These are phyloP conservation scores for Bubo blakistoni DNA, from an alignment of 2,113 vertebrate genomes.

Conservation along the genomic window DNA sequence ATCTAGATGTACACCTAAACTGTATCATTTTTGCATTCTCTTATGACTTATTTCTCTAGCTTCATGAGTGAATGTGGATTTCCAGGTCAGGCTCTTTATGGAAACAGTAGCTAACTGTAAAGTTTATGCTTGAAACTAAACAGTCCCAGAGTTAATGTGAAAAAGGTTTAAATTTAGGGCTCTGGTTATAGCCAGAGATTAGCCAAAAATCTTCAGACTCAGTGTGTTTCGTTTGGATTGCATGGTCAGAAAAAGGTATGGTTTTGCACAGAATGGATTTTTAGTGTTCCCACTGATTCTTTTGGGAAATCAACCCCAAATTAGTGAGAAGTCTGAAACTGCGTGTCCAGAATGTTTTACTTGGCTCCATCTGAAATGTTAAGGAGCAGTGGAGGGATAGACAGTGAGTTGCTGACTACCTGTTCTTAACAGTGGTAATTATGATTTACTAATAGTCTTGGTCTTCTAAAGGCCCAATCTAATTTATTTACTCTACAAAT, in stretches of 20 bases:
- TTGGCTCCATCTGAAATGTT: background rate
- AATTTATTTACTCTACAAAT: background rate
- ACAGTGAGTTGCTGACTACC: background rate
- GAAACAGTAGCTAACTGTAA: constrained; percentile 43
- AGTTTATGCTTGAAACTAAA: constrained; percentile 24
- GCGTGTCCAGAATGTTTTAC: background rate
- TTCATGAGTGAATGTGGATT: constrained; percentile 12
- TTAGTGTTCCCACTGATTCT: background rate
- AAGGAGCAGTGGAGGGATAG: background rate
- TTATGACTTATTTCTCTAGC: background rate
- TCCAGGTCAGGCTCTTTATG: constrained; percentile 19
- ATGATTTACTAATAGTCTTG: background rate
- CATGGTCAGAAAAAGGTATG: background rate
- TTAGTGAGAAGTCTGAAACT: background rate
- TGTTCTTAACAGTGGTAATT: background rate
- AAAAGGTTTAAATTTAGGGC: constrained; percentile 13
- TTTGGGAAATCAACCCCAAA: background rate
- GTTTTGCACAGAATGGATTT: background rate
- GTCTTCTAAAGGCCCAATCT: background rate
- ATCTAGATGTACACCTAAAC: background rate
- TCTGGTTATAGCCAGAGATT: constrained; percentile 12
- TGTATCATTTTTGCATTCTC: background rate
- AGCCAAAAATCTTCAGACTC: background rate
- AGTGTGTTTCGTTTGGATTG: background rate
- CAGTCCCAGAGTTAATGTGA: constrained; percentile 28